Percentiles rank a stretch among this genome's conserved stretches.
Evolutionary conservation across 2,888 invertebrate genomes (phyloP).

Genomic region (Harpalus rufipes): DNA sequence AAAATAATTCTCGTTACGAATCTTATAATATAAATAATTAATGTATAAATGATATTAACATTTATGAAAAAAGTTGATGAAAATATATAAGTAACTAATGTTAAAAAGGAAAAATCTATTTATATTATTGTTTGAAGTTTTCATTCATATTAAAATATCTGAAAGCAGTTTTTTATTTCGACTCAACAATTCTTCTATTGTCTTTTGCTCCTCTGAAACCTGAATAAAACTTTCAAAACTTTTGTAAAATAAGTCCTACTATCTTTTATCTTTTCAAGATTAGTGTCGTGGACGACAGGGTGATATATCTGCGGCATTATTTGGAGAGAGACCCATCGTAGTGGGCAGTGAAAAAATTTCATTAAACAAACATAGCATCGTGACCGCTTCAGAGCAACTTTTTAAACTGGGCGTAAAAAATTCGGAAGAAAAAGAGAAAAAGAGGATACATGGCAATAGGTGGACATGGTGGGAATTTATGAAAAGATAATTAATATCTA

Average conservation of each 20-base stretch:
- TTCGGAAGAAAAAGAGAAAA: conserved; percentile 48
- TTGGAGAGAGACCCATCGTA: background rate
- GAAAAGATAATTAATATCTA: background rate
- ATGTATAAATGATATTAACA: too few species aligned
- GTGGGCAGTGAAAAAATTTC: background rate
- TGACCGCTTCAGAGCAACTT: background rate
- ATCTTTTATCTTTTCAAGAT: background rate
- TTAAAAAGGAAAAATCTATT: too few species aligned
- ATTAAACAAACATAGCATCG: background rate
- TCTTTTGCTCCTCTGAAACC: too few species aligned
- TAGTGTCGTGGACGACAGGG: background rate
- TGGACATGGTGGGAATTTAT: background rate
- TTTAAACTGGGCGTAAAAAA: conserved; percentile 47
- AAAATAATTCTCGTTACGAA: too few species aligned
- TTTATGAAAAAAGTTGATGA: too few species aligned
- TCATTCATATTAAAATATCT: too few species aligned
- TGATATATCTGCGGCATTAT: background rate
- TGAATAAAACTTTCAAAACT: too few species aligned
- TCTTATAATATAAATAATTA: too few species aligned
- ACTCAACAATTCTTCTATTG: too few species aligned
- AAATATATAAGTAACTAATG: too few species aligned
- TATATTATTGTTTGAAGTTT: too few species aligned
- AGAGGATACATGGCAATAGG: background rate
- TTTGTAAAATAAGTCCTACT: background rate
- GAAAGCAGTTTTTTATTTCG: too few species aligned